Evolutionary conservation across 2,888 invertebrate genomes (phyloP).

Genomic region (Drosophila histrio): DNA sequence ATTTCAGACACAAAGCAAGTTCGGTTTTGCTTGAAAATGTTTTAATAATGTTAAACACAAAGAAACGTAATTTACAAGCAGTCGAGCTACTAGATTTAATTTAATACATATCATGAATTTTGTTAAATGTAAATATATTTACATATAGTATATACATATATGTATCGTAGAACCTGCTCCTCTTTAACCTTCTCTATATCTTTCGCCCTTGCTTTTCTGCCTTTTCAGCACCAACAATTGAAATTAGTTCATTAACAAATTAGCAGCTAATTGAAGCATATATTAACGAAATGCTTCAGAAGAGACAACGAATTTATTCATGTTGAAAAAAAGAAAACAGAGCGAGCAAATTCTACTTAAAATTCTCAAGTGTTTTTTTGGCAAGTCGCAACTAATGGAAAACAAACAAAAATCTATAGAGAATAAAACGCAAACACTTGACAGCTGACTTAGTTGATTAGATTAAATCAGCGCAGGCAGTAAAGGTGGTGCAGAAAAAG

Average conservation of each 20-base stretch:
- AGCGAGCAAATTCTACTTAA: not conserved
- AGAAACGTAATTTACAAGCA: too few species aligned
- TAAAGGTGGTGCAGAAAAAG: not conserved
- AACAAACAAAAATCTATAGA: not conserved
- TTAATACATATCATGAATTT: not conserved
- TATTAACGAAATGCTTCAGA: not conserved
- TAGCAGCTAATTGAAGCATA: not conserved
- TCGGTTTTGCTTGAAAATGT: too few species aligned
- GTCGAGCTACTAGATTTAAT: too few species aligned
- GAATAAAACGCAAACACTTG: slow-evolving; percentile 6
- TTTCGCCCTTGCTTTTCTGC: not conserved
- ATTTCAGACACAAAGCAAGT: too few species aligned
- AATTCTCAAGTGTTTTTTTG: slow-evolving; percentile 6
- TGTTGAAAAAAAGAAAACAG: not conserved
- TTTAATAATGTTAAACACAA: too few species aligned
- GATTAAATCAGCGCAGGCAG: not conserved
- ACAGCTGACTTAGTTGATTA: slow-evolving; percentile 12
- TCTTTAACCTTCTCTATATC: not conserved
- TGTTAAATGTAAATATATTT: too few species aligned
- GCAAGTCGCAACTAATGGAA: not conserved
- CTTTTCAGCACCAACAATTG: not conserved
- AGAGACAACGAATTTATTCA: not conserved
- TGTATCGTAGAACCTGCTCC: too few species aligned
- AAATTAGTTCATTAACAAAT: not conserved
- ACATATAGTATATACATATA: too few species aligned